phyloP scores from a whole-genome alignment of 1,140 invertebrate species.

The Fopius arisanus region DNA sequence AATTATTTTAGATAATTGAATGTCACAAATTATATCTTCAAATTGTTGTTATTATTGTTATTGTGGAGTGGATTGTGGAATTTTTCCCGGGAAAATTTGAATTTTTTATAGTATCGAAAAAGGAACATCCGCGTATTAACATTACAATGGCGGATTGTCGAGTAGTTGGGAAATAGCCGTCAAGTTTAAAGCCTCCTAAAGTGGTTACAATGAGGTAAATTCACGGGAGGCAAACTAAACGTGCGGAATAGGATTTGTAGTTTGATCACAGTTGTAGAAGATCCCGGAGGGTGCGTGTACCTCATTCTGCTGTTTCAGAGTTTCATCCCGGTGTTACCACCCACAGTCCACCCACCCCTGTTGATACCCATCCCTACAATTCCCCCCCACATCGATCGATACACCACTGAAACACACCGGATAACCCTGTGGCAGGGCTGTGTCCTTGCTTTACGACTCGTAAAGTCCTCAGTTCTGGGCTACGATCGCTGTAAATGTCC shows the following conservation, averaged over 20 bases:
- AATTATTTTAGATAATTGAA: no score
- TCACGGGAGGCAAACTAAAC: conserved; percentile 4
- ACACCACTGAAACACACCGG: neutral
- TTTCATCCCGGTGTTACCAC: neutral
- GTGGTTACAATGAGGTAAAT: conserved; percentile 13
- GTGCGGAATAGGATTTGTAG: neutral
- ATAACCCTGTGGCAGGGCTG: neutral
- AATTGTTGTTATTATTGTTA: no score
- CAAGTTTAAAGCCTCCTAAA: conserved; percentile 13
- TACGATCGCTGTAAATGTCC: neutral
- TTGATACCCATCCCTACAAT: neutral
- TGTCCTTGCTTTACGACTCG: neutral
- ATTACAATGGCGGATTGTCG: neutral
- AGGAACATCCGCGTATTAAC: neutral
- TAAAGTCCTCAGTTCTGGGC: neutral
- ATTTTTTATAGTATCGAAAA: no score
- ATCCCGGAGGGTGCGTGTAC: neutral
- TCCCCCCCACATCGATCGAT: neutral
- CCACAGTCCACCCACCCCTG: neutral
- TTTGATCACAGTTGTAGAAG: conserved; percentile 9
- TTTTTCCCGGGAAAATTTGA: no score
- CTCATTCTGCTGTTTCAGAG: neutral
- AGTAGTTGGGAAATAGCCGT: neutral
- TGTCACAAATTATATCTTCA: no score
- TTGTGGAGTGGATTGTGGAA: no score